phyloP scores from a whole-genome alignment of 2,797 vertebrate genomes.

The Ptychobarbus kaznakovi region DNA sequence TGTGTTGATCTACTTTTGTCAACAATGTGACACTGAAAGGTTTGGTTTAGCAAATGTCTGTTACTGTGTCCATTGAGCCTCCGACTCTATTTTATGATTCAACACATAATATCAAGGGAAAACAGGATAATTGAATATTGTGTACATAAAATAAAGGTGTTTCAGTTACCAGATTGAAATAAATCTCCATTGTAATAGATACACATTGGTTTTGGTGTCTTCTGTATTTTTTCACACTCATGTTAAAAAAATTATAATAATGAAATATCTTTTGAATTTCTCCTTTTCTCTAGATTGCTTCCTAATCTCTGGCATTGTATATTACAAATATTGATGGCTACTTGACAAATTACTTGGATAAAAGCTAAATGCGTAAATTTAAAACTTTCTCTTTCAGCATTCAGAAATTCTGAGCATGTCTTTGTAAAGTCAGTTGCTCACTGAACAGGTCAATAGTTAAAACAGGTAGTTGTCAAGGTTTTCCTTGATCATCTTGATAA shows the following conservation, averaged over 20 bases:
- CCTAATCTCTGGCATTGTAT: neutral
- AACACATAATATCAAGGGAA: neutral
- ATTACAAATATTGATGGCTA: neutral
- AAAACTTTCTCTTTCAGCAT: neutral
- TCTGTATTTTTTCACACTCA: neutral
- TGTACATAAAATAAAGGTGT: constrained; percentile 13
- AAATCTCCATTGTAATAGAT: constrained; percentile 35
- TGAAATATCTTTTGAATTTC: no score
- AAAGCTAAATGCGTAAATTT: neutral
- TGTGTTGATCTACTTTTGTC: constrained; percentile 37
- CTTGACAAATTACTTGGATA: neutral
- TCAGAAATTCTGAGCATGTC: constrained; percentile 39
- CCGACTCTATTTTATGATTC: constrained; percentile 11
- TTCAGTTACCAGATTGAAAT: constrained; percentile 37
- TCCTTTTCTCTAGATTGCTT: neutral
- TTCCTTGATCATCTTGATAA: neutral
- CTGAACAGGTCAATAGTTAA: constrained; percentile 12
- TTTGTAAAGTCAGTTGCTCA: constrained; percentile 11
- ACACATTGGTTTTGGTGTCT: constrained; percentile 4
- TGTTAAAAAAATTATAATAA: no score
- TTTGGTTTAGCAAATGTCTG: constrained; percentile 18
- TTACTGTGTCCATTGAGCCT: constrained; percentile 3
- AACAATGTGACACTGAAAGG: constrained; percentile 16
- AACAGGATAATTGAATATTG: neutral
- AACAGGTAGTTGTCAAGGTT: neutral